phyloP scores from a whole-genome alignment of 2,888 invertebrate species.

The Dendrolimus houi region DNA sequence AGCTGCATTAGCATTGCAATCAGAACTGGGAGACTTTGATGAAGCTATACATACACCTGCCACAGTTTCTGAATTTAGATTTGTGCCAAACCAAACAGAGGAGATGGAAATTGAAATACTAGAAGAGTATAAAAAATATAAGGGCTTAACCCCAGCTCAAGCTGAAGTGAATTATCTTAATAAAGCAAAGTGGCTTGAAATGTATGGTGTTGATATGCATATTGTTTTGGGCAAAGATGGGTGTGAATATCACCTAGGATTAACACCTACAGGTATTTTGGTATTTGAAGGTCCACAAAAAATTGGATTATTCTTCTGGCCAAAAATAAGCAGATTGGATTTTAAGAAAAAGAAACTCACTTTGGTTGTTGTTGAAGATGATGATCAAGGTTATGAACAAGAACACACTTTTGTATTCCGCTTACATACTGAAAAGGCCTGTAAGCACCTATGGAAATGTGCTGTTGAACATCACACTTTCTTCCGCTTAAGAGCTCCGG shows the following conservation, averaged over 20 bases:
- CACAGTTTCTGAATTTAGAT: slow-evolving; percentile 98
- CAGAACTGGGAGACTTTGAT: slow-evolving; percentile 98
- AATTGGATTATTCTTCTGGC: slow-evolving; percentile 99
- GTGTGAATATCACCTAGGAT: slow-evolving; percentile 95
- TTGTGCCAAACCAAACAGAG: slow-evolving; percentile 97
- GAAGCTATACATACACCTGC: slow-evolving; percentile 94
- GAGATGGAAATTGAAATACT: slow-evolving; percentile 96
- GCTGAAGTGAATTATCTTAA: slow-evolving; percentile 96
- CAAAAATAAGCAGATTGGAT: slow-evolving; percentile 97
- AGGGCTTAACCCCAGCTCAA: slow-evolving; percentile 94
- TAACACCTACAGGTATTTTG: slow-evolving; percentile 98
- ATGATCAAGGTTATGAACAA: slow-evolving; percentile 96
- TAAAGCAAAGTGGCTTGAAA: slow-evolving; percentile 97
- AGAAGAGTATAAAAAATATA: slow-evolving; percentile 92
- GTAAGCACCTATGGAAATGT: slow-evolving; percentile 99
- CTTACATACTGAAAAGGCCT: slow-evolving; percentile 96
- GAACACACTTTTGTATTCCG: slow-evolving; percentile 99
- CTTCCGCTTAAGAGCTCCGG: slow-evolving; percentile 94
- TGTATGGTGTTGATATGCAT: slow-evolving; percentile 99
- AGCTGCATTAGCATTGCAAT: slow-evolving; percentile 94
- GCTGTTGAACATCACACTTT: slow-evolving; percentile 99
- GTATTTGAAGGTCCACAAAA: slow-evolving; percentile 98
- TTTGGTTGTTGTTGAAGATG: slow-evolving; percentile 98
- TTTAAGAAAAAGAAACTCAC: slow-evolving; percentile 99
- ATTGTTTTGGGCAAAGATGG: slow-evolving; percentile 97